Evolutionary conservation across 2,888 invertebrate species (phyloP).

Genomic region (Coelopa pilipes): DNA sequence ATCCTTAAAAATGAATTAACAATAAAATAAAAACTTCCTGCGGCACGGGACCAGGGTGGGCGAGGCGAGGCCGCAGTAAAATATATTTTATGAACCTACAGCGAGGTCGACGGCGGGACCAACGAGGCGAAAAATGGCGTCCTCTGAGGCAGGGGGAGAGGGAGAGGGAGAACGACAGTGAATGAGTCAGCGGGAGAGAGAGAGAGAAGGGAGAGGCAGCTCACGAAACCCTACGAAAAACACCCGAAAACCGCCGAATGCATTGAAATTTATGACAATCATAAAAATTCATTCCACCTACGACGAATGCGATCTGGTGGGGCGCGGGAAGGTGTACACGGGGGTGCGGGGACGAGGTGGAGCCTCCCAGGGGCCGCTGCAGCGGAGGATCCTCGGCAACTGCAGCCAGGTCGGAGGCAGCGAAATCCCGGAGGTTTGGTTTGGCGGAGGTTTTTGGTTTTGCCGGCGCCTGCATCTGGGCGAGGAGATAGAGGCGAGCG

Average conservation of each 20-base stretch:
- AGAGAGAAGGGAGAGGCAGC: not conserved
- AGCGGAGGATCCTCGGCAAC: too few relatives aligned
- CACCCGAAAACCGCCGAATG: conserved; percentile 36
- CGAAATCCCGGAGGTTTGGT: too few relatives aligned
- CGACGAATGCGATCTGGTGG: too few relatives aligned
- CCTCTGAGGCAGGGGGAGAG: too few relatives aligned
- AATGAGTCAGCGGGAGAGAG: too few relatives aligned
- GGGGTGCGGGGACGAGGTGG: too few relatives aligned
- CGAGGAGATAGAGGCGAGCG: conserved; percentile 43
- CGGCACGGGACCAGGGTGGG: not conserved
- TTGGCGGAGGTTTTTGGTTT: too few relatives aligned
- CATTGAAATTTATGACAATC: conserved; percentile 44
- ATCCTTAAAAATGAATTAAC: conserved; percentile 44
- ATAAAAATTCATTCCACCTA: conserved; percentile 42
- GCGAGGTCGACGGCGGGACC: not conserved
- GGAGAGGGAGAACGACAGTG: too few relatives aligned
- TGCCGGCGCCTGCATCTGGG: too few relatives aligned
- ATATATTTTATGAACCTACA: conserved; percentile 28
- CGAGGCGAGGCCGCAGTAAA: not conserved
- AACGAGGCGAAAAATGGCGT: conserved; percentile 27
- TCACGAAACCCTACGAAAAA: not conserved
- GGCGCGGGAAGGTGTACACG: too few relatives aligned
- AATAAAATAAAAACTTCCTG: conserved; percentile 38
- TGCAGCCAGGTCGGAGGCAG: too few relatives aligned
- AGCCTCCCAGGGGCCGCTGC: too few relatives aligned